Conservation (phyloP, 1,140 invertebrate genomes). For the Eupeodes corollae region DNA sequence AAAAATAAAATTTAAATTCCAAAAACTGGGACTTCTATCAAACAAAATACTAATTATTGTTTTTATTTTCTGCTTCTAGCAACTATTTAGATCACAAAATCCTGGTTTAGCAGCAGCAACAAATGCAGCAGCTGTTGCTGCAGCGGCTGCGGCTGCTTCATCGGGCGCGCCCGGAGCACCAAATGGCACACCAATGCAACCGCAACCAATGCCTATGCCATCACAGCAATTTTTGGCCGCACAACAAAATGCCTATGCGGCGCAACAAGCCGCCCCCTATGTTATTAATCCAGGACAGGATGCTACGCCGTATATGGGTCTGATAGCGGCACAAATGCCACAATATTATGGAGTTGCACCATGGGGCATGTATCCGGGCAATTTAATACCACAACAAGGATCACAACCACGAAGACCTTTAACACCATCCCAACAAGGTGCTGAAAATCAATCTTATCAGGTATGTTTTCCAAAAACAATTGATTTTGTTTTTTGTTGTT, state of each 20-base stretch:
- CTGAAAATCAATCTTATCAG: constrained; percentile 45
- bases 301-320: constrained; percentile 44
- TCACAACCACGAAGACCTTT: constrained; percentile 58
- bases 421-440: constrained; percentile 56
- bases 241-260: constrained; percentile 38
- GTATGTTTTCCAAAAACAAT: constrained; percentile 13
- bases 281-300: constrained; percentile 67
- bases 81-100: constrained; percentile 76
- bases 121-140: constrained; percentile 58
- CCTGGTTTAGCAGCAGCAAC: constrained; percentile 45
- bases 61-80: constrained; percentile 47
- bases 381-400: constrained; percentile 58
- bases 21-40: not conserved
- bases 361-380: constrained; percentile 71
- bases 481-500: no score
- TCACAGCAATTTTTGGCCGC: constrained; percentile 41
- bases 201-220: constrained; percentile 58
- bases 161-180: constrained; percentile 51
- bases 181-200: constrained; percentile 45
- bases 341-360: constrained; percentile 71
- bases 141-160: constrained; percentile 50
- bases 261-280: constrained; percentile 66
- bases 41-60: constrained; percentile 3
- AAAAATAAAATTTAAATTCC: not conserved
- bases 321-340: constrained; percentile 58